Evolutionary conservation across 2,888 invertebrate genomes (phyloP), one percentile per base, ranked within the genome.

Genomic region (Strigamia maritima): DNA sequence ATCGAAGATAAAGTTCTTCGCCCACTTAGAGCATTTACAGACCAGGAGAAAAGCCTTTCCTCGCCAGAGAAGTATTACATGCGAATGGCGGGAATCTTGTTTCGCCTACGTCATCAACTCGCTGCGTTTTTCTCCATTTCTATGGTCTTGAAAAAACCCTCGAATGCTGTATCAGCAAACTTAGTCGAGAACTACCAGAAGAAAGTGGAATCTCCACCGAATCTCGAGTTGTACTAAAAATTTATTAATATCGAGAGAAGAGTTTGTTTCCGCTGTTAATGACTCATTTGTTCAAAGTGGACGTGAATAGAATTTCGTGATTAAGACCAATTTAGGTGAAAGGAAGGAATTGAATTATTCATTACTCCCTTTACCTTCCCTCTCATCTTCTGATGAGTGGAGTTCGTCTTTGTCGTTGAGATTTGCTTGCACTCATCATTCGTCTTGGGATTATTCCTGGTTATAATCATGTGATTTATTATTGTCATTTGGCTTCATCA

Each of bases 51-150:
- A 60, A 22, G 24, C 22, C 60, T 24, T 10, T 22, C 60, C 24
- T 60, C 60, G 44, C 44, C 14, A n/a, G 44, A 16, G 44, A 44
- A 44, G 44, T 60, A 60, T 35, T 35, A 60, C 60, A 60, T 22
- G 60, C 60, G 60, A 60, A 60, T 60, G 60, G 60, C 60, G 60
- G 60, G 60, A 60, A 60, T 60, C 60, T 60, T 60, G 60, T 60
- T 60, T 60, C 24, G 60, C 60, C 8, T 24, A 60, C 60, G 60
- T 60, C 60, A 60, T 60, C 60, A 60, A 60, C 24, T 60, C 60
- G 60, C 60, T 49, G 16, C 6, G 2, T 12, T 12, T 49, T 49
- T 19, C 22, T 60, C 19, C 60, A 19, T 4, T 22, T 24, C 60
- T 19, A 19, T 22, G 22, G 60, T 60, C 24, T 22, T 24, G 60